Conservation (phyloP, 1,140 invertebrate species). For the Argopecten irradians region DNA sequence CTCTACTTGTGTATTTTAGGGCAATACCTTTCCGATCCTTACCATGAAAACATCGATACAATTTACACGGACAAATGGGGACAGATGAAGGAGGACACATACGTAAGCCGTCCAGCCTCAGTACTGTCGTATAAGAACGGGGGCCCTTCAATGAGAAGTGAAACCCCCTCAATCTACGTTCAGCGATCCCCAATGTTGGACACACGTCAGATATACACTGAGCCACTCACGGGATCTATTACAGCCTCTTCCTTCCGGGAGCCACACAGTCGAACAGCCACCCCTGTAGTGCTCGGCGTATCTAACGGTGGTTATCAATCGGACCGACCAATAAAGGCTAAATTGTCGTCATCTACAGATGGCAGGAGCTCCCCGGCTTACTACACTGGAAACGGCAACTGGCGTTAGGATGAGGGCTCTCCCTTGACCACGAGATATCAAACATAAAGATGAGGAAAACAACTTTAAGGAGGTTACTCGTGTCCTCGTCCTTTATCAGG, state of each 20-base stretch:
- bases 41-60: background rate
- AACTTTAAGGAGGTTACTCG: no score
- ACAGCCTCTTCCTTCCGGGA: background rate
- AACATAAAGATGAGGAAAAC: no score
- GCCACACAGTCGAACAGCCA: no score
- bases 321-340: background rate
- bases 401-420: background rate
- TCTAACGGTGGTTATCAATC: background rate
- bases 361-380: background rate
- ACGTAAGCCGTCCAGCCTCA: background rate
- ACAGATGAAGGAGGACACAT: background rate
- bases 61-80: background rate
- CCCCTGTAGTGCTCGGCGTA: background rate
- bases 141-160: background rate
- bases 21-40: background rate
- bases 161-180: background rate
- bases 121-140: background rate
- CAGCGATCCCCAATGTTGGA: background rate
- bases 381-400: background rate
- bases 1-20: background rate
- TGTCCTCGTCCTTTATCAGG: no score
- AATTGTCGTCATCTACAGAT: background rate
- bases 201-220: background rate
- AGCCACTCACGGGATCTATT: background rate
- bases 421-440: no score